Evolutionary conservation across 2,888 invertebrate species (phyloP).

Genomic region (Acheta domesticus): DNA sequence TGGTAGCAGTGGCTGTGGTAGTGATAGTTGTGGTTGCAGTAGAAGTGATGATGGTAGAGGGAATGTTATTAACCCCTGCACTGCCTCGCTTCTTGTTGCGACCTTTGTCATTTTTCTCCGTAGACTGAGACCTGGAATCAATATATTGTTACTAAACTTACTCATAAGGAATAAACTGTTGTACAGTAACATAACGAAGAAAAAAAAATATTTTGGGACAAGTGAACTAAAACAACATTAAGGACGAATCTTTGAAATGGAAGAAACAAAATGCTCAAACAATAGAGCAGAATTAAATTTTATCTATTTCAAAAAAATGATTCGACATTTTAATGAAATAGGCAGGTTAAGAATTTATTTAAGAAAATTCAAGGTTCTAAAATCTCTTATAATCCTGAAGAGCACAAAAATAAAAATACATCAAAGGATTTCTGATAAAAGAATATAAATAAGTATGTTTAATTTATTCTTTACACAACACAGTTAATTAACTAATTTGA

Average conservation of each 20-base stretch:
- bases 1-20: constrained; percentile 36
- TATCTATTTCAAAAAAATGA: background rate
- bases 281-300: background rate
- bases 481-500: background rate
- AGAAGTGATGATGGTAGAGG: constrained; percentile 39
- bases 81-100: constrained; percentile 42
- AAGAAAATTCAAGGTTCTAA: too few species aligned
- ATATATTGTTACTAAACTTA: constrained; percentile 19
- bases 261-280: background rate
- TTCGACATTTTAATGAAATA: background rate
- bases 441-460: background rate
- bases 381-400: too few species aligned
- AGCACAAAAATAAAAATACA: background rate
- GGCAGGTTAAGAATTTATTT: background rate
- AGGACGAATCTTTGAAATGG: background rate
- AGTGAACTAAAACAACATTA: too few species aligned
- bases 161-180: background rate
- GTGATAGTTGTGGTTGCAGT: constrained; percentile 38
- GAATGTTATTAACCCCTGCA: constrained; percentile 41
- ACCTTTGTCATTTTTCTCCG: constrained; percentile 49
- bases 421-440: background rate
- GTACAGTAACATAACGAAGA: background rate
- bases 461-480: background rate
- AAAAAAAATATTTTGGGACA: background rate
- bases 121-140: constrained; percentile 48